A percentile compares a stretch with the other conserved stretches of the same genome.
Conservation (phyloP, 2,113 vertebrate genomes). For the Mirza zaza region DNA sequence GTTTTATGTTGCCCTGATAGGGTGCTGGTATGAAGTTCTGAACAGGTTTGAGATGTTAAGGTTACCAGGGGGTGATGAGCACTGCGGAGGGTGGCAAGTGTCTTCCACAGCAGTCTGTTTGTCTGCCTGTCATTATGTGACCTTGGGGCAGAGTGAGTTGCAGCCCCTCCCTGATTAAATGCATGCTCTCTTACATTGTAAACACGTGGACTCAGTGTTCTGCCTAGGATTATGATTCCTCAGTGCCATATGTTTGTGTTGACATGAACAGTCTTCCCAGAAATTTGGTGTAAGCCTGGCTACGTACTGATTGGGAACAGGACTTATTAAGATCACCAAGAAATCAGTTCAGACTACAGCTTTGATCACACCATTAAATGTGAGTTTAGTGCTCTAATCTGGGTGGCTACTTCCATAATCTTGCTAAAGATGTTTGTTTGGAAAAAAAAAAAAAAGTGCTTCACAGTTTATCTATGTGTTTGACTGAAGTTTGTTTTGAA, state of each 20-base stretch:
- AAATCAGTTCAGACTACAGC: not conserved
- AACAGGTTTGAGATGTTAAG: not conserved
- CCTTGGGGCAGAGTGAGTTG: not conserved
- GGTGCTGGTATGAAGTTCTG: not conserved
- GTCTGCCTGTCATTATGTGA: not conserved
- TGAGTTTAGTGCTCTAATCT: not conserved
- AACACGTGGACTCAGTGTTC: not conserved
- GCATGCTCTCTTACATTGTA: not conserved
- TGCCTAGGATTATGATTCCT: not conserved
- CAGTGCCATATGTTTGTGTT: not conserved
- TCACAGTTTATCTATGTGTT: not conserved
- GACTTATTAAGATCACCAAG: not conserved
- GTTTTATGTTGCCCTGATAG: not conserved
- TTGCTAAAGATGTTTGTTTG: not conserved
- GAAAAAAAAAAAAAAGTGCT: not conserved
- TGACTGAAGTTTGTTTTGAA: not conserved
- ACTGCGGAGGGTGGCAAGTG: not conserved
- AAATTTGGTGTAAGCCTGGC: not conserved
- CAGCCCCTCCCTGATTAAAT: not conserved
- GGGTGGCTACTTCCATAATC: not conserved
- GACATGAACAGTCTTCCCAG: not conserved
- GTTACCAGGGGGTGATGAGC: too few relatives aligned
- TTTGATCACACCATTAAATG: not conserved
- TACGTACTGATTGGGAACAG: not conserved
- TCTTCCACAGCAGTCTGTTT: not conserved